Percentiles rank a stretch among this genome's conserved stretches.
phyloP scores from a whole-genome alignment of 2,113 vertebrate genomes.

The Neolamprologus falcicula region DNA sequence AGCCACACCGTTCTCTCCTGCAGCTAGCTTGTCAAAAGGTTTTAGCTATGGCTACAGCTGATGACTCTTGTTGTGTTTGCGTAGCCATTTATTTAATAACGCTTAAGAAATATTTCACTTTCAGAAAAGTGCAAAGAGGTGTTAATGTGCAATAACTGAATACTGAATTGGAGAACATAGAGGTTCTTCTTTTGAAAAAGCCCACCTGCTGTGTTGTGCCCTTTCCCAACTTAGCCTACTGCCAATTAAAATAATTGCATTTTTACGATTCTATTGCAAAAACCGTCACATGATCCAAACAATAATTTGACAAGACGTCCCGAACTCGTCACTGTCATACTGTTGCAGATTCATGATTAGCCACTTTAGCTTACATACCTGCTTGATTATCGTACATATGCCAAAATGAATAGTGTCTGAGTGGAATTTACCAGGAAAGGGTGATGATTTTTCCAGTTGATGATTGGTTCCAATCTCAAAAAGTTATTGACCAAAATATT shows the following conservation, averaged over 20 bases:
- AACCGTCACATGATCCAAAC: background rate
- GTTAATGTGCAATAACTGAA: background rate
- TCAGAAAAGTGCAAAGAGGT: background rate
- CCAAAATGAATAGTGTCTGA: background rate
- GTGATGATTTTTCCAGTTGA: background rate
- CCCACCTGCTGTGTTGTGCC: background rate
- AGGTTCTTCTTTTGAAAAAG: background rate
- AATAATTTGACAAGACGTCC: background rate
- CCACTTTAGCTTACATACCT: background rate
- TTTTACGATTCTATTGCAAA: background rate
- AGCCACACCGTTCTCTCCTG: background rate
- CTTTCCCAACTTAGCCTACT: background rate
- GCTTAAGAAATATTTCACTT: background rate
- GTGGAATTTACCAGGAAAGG: background rate
- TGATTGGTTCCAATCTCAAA: background rate
- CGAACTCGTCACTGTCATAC: background rate
- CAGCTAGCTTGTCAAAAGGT: background rate
- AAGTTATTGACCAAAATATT: background rate
- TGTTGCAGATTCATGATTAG: background rate
- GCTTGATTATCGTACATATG: background rate
- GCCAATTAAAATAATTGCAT: background rate
- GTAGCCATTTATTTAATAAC: background rate
- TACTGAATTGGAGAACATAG: background rate
- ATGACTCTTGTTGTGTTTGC: background rate
- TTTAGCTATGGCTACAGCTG: background rate